These are phyloP conservation scores for Fratercula arctica DNA, from an alignment of 2,797 vertebrate species.

Conservation along the genomic window DNA sequence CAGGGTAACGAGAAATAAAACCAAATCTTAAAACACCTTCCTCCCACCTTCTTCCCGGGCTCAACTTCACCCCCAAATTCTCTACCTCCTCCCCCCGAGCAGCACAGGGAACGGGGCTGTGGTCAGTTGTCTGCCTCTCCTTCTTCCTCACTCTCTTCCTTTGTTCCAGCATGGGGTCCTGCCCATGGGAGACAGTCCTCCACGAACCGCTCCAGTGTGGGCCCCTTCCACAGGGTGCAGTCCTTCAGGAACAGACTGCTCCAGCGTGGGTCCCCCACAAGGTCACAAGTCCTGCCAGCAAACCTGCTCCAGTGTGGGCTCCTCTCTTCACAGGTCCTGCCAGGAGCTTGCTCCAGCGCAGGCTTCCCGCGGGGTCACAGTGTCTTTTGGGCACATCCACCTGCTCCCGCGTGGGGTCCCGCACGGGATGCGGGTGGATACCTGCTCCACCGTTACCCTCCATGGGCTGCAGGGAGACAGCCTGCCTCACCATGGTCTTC, in stretches of 20 bases:
- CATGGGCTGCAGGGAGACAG: neutral
- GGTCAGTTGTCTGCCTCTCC: neutral
- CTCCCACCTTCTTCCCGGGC: neutral
- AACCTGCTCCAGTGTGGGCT: too few relatives aligned
- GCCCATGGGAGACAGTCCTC: neutral
- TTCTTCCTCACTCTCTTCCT: neutral
- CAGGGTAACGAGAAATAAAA: neutral
- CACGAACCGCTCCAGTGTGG: neutral
- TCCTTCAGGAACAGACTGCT: neutral
- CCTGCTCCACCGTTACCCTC: neutral
- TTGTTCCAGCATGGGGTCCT: neutral
- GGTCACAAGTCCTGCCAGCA: neutral
- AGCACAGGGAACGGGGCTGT: neutral
- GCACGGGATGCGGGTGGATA: neutral
- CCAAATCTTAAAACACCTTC: neutral
- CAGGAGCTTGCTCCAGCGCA: too few relatives aligned
- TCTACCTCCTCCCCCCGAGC: neutral
- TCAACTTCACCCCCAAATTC: neutral
- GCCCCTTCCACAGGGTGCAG: neutral
- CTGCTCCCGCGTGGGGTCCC: neutral
- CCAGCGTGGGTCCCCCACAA: neutral
- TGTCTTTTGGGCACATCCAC: too few relatives aligned
- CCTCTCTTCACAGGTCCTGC: too few relatives aligned
- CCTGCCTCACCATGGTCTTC: neutral
- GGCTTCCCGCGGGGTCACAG: too few relatives aligned